phyloP scores from a whole-genome alignment of 2,797 vertebrate genomes.

The Octomys mimax region DNA sequence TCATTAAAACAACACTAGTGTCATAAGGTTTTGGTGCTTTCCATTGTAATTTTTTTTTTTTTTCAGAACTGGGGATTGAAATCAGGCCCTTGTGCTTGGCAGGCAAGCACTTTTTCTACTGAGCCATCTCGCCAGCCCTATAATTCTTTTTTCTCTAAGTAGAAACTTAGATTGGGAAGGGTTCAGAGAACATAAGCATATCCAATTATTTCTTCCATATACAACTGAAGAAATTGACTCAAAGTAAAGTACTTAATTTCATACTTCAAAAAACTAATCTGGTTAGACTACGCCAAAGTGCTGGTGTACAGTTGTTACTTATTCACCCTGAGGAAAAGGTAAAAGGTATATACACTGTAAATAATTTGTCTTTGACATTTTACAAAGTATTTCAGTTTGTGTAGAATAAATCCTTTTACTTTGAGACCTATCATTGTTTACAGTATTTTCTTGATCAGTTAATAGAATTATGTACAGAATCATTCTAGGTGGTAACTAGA shows the following conservation, averaged over 20 bases:
- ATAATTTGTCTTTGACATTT: background rate
- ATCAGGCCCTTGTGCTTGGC: too few species aligned
- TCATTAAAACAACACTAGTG: background rate
- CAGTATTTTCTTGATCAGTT: background rate
- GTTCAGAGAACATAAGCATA: background rate
- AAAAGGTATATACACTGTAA: background rate
- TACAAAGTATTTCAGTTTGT: slow-evolving; percentile 24
- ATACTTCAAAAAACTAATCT: background rate
- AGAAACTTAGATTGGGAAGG: slow-evolving; percentile 1
- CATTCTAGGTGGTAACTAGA: background rate
- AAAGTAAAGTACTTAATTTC: background rate
- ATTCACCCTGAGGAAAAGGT: background rate
- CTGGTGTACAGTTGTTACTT: background rate
- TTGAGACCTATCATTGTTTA: background rate
- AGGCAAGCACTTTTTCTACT: too few species aligned
- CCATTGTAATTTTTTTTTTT: background rate
- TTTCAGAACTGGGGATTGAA: too few species aligned
- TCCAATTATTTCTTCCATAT: background rate
- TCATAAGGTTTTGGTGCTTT: background rate
- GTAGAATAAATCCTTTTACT: background rate
- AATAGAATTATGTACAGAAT: background rate
- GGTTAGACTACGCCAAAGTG: background rate
- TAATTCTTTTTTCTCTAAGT: background rate
- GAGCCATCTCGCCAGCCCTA: too few species aligned
- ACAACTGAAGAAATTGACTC: slow-evolving; percentile 9